These are phyloP conservation scores for Agriotes lineatus DNA, from an alignment of 2,888 invertebrate genomes.

Conservation along the genomic window DNA sequence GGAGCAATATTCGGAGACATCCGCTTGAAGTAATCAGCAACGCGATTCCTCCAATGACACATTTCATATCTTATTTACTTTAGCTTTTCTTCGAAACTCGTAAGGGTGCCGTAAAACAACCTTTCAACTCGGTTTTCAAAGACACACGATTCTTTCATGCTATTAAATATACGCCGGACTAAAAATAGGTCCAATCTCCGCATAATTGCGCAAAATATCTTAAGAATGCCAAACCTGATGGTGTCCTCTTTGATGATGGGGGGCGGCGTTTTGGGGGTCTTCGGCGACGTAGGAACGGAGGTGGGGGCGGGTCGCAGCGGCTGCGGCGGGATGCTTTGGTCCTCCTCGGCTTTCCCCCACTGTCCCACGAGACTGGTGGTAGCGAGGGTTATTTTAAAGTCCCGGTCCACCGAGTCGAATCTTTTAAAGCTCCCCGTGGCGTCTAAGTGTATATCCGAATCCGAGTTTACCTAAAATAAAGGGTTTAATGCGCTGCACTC, in stretches of 20 bases:
- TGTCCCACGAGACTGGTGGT: conserved; percentile 61
- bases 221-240: conserved; percentile 14
- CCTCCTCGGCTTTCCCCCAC: conserved; percentile 54
- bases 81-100: too few species aligned
- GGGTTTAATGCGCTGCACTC: too few species aligned
- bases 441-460: conserved; percentile 74
- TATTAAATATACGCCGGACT: too few species aligned
- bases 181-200: too few species aligned
- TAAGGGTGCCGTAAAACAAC: too few species aligned
- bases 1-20: too few species aligned
- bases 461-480: conserved; percentile 71
- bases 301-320: conserved; percentile 74
- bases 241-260: conserved; percentile 28
- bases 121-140: too few species aligned
- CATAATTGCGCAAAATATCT: too few species aligned
- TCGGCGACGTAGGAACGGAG: conserved; percentile 36
- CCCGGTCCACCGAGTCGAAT: conserved; percentile 74
- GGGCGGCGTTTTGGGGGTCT: conserved; percentile 48
- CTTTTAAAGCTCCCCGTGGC: conserved; percentile 75
- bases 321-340: conserved; percentile 72
- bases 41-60: too few species aligned
- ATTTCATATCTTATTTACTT: too few species aligned
- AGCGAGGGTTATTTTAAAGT: conserved; percentile 67
- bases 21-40: too few species aligned
- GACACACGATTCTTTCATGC: too few species aligned